Evolutionary conservation across 2,888 invertebrate species (phyloP).

Genomic region (Eupeodes luniger): DNA sequence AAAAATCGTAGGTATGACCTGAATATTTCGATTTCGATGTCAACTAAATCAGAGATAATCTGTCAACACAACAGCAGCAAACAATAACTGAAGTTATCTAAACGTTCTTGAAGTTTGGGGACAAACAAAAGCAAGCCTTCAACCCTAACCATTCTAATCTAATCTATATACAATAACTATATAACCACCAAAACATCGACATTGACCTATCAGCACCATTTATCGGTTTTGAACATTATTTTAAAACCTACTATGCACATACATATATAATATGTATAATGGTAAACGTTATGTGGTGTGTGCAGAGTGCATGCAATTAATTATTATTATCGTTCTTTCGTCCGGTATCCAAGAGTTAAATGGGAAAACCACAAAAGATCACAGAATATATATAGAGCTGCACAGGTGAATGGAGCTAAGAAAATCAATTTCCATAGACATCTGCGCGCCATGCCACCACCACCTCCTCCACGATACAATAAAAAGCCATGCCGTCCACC

Average conservation of each 20-base stretch:
- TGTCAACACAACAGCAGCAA: slow-evolving; percentile 32
- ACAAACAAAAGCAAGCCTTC: slow-evolving; percentile 7
- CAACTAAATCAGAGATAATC: slow-evolving; percentile 65
- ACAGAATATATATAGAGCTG: slow-evolving; percentile 13
- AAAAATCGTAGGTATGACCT: slow-evolving; percentile 34
- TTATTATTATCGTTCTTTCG: slow-evolving; percentile 49
- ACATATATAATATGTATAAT: too few relatives aligned
- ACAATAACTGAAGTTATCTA: slow-evolving; percentile 14
- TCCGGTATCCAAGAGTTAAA: slow-evolving; percentile 17
- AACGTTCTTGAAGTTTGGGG: not conserved
- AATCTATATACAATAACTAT: not conserved
- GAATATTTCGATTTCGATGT: slow-evolving; percentile 40
- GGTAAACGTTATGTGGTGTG: too few relatives aligned
- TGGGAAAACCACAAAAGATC: slow-evolving; percentile 50
- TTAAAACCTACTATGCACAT: not conserved
- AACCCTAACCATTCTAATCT: slow-evolving; percentile 61
- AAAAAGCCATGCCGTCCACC: not conserved
- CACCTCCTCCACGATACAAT: not conserved
- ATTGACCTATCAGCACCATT: slow-evolving; percentile 73
- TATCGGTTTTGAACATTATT: slow-evolving; percentile 53
- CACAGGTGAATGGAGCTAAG: slow-evolving; percentile 53
- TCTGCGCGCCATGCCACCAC: slow-evolving; percentile 10
- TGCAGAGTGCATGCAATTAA: slow-evolving; percentile 51
- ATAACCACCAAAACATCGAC: slow-evolving; percentile 60
- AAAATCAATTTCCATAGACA: slow-evolving; percentile 63